Percentiles rank a stretch among this genome's conserved stretches.
phyloP scores from a whole-genome alignment of 2,888 invertebrate genomes.

The Spisula subtruncata region DNA sequence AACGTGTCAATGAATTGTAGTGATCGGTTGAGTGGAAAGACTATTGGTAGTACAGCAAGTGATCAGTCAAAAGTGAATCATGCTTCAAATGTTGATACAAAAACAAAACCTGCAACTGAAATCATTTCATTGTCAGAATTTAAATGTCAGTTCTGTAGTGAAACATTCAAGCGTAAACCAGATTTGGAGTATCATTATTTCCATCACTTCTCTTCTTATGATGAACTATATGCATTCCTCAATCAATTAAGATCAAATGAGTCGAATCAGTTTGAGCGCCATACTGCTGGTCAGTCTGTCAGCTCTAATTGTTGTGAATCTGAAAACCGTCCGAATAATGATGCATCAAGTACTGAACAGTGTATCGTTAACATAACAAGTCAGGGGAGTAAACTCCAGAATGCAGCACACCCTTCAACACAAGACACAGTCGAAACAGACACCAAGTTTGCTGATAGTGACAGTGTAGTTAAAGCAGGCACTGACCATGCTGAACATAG shows the following conservation, averaged over 20 bases:
- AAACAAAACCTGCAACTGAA: not conserved
- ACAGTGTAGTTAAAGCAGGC: not conserved
- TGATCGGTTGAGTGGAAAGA: not conserved
- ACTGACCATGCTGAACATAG: too few species aligned
- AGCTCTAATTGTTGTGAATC: not conserved
- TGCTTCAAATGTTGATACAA: not conserved
- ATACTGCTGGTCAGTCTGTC: not conserved
- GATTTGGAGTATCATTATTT: slow-evolving; percentile 6
- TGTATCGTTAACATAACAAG: not conserved
- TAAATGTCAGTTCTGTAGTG: slow-evolving; percentile 2
- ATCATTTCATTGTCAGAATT: not conserved
- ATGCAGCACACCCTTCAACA: not conserved
- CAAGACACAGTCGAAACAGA: not conserved
- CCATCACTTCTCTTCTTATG: not conserved
- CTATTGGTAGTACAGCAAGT: not conserved
- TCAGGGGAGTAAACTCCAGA: not conserved
- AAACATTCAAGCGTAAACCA: not conserved
- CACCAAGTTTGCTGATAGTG: not conserved
- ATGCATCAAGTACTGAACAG: not conserved
- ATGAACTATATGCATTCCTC: not conserved
- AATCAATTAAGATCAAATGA: not conserved
- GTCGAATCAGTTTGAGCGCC: not conserved
- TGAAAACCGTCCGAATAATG: not conserved
- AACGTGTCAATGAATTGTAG: not conserved
- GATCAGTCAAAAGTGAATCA: not conserved